A percentile compares a stretch with the other conserved stretches of the same genome.
phyloP scores from a whole-genome alignment of 2,888 invertebrate species.

The Rhorus exstirpatorius region DNA sequence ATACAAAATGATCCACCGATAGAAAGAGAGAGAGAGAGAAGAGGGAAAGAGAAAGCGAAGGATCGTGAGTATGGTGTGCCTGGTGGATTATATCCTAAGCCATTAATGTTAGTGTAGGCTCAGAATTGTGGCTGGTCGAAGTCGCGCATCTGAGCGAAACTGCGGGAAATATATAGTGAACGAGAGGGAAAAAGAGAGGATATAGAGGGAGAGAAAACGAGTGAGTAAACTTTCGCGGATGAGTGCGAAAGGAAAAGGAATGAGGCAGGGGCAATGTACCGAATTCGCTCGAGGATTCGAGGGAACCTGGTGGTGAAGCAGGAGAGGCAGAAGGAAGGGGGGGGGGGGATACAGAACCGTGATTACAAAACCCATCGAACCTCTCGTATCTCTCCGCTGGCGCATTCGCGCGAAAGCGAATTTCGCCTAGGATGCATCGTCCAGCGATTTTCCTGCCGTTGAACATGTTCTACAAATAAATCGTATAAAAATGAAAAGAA shows the following conservation, averaged over 20 bases:
- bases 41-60: slow-evolving; percentile 61
- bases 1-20: slow-evolving; percentile 73
- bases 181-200: slow-evolving; percentile 7
- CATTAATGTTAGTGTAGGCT: slow-evolving; percentile 72
- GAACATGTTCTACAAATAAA: slow-evolving; percentile 1
- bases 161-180: slow-evolving; percentile 32
- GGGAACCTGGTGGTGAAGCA: too few relatives aligned
- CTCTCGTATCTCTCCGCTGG: slow-evolving; percentile 36
- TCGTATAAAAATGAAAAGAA: not conserved
- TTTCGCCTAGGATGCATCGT: slow-evolving; percentile 19
- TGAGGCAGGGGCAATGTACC: slow-evolving; percentile 33
- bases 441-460: slow-evolving; percentile 4
- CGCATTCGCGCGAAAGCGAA: slow-evolving; percentile 45
- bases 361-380: slow-evolving; percentile 60
- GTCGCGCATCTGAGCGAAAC: slow-evolving; percentile 58
- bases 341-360: slow-evolving; percentile 16
- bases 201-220: not conserved
- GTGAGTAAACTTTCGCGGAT: slow-evolving; percentile 49
- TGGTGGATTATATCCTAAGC: slow-evolving; percentile 67
- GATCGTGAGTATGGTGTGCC: slow-evolving; percentile 70
- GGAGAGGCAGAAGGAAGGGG: too few relatives aligned
- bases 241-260: slow-evolving; percentile 52
- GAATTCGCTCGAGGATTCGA: slow-evolving; percentile 53
- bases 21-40: slow-evolving; percentile 65
- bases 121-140: slow-evolving; percentile 61